Percentiles rank a stretch among this genome's conserved stretches.
Conservation (phyloP, 2,888 invertebrate genomes). For the Mesoligia furuncula region DNA sequence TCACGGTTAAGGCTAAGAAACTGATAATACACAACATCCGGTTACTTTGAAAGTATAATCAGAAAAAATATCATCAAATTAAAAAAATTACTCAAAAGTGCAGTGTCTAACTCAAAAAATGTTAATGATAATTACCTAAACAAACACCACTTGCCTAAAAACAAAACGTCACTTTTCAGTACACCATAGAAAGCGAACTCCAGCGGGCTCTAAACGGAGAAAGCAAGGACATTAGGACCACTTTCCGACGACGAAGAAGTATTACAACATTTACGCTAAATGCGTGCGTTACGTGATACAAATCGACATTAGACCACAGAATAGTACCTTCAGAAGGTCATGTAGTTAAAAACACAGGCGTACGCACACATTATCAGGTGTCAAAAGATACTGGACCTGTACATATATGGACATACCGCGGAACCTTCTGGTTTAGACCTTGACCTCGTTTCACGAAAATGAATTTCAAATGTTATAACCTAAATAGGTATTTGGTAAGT, state of each 20-base stretch:
- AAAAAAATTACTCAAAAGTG: neutral
- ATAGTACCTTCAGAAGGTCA: conserved; percentile 22
- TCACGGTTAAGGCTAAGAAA: conserved; percentile 10
- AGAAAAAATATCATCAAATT: too few relatives aligned
- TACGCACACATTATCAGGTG: too few relatives aligned
- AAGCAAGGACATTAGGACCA: conserved; percentile 61
- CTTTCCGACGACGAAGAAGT: conserved; percentile 53
- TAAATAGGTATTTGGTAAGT: too few relatives aligned
- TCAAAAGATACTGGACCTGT: neutral
- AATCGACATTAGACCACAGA: conserved; percentile 45
- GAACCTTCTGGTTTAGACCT: neutral
- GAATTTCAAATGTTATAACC: neutral
- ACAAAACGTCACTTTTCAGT: conserved; percentile 37
- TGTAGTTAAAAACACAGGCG: neutral
- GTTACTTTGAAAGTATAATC: neutral
- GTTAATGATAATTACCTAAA: conserved; percentile 24
- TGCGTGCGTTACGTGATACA: conserved; percentile 56
- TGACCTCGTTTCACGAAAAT: too few relatives aligned
- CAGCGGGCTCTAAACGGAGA: conserved; percentile 67
- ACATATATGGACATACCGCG: too few relatives aligned
- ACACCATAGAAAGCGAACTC: conserved; percentile 55
- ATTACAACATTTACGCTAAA: conserved; percentile 64
- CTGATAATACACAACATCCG: neutral
- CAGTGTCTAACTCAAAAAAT: neutral
- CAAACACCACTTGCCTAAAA: conserved; percentile 12